Evolutionary conservation across 2,888 invertebrate species (phyloP), one percentile per base, ranked within the genome.

Genomic region (Scaeva pyrastri): DNA sequence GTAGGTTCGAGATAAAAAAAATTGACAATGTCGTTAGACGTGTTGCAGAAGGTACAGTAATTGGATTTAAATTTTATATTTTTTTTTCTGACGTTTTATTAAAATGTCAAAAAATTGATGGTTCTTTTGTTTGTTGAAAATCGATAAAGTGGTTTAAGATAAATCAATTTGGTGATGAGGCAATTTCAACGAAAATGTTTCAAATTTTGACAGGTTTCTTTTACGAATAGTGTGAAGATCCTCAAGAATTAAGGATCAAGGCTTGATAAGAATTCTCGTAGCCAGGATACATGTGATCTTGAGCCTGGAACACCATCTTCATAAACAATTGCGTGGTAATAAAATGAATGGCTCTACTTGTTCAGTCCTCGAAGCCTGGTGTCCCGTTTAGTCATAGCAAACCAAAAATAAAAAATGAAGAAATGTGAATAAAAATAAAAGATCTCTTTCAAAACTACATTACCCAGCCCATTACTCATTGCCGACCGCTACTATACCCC

Each of bases 381-480:
- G 43, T 76, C 72, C 68, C 76, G 60, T 85, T 84, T 80, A 80
- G 85, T 85, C 76, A 80, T 73, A 74, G 39, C 10, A 55, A 76
- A 50, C 14, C 2, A 23, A 55, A 4, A 14, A 14, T 0, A 62
- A 8, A 6, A 19, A 41, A n/a, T 6, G 19, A 43, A 41, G n/a
- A 45, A 16, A 14, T 21, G n/a, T n/a, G 26, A n/a, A 68, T n/a
- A 68, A 52, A 68, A 23, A 48, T 39, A 52, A 66, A 68, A 68
- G 68, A 41, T 82, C 64, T 82, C 64, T 78, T 86, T 74, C 77
- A 82, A 82, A 78, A 62, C 56, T 58, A 78, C n/a, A n/a, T 82
- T 78, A 82, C 73, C 74, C 74, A 48, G 73, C 77, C 70, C 82
- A 86, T 86, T 86, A 86, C 74, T 86, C 86, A 82, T 82, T 78